Evolutionary conservation across 2,888 invertebrate genomes (phyloP), one percentile per base, ranked within the genome.

Genomic region (Lepeophtheirus nordmannii): DNA sequence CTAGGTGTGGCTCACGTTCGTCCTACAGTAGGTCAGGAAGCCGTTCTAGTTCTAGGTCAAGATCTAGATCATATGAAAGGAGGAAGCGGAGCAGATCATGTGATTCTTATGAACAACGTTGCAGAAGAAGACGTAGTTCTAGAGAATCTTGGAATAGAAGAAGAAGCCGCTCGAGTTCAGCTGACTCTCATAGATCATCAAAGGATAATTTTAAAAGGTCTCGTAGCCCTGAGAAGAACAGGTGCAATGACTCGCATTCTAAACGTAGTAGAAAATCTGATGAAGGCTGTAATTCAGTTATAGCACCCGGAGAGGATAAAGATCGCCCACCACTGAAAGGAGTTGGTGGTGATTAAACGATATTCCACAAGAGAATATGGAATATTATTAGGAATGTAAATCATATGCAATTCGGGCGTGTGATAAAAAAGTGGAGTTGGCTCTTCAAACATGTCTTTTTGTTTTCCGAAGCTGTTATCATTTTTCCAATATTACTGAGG

Each of bases 1-100:
- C 62, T 12, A n/a, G 62, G 7, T 76, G 76, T 68, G 78, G 78
- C 72, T 82, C 82, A 67, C 80, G 81, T 46, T 82, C 82, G 71
- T 78, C 78, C 68, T 77, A 78, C 69, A 69, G 80, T 70, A 82
- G 83, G 30, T 84, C 84, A 70, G 80, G 83, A 71, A 37, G 37
- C 37, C 60, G 60, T 17, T 60, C 60, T 14, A 23, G 39, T 37
- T 60, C 60, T 30, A 62, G 71, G 67, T 70, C 70, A 30, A 70
- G 69, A 62, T 71, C 69, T 38, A 70, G 83, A 60, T 84, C 81
- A 62, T 84, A 84, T 30, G 60, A 60, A 17, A 9, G 53, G 8
- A 46, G 8, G 53, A 46, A 8, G 8, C 53, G 53, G n/a, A 46
- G 53, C 8, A 17, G n/a, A 5, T 46, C 53, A n/a, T 17, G 53